Conservation (phyloP, 1,140 invertebrate genomes). For the Cotesia glomerata region DNA sequence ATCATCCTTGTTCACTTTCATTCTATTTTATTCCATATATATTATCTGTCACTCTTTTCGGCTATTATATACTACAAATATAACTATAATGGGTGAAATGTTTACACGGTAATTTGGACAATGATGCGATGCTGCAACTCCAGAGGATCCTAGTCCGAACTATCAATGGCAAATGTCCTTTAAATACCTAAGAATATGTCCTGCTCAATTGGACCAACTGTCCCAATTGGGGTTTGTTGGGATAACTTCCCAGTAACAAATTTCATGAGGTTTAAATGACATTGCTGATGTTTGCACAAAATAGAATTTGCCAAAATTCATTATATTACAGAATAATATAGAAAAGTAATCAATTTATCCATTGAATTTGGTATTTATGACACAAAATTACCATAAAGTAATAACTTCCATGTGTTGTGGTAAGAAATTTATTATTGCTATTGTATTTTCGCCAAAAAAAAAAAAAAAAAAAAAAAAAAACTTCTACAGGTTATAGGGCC, state of each 20-base stretch:
- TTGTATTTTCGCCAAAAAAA: no score
- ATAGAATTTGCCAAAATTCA: no score
- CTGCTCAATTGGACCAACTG: conserved; percentile 6
- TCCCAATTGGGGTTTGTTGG: background rate
- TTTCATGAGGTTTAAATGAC: background rate
- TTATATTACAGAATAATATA: background rate
- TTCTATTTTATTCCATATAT: background rate
- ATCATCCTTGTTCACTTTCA: conserved; percentile 1
- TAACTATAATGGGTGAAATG: conserved; percentile 50
- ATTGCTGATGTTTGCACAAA: background rate
- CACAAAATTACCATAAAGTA: no score
- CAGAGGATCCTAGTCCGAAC: no score
- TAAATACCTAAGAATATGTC: conserved; percentile 50
- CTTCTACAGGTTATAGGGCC: no score
- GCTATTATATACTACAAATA: background rate
- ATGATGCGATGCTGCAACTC: background rate
- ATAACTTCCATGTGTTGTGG: no score
- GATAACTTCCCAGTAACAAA: background rate
- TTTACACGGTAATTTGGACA: conserved; percentile 59
- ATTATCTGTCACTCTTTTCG: background rate
- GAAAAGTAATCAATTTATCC: no score
- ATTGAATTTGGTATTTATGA: no score
- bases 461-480: no score
- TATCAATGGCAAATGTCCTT: conserved; percentile 34
- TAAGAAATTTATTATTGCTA: no score